These are phyloP conservation scores for Periophthalmus modestus DNA, from an alignment of 2,113 vertebrate species.

Conservation along the genomic window DNA sequence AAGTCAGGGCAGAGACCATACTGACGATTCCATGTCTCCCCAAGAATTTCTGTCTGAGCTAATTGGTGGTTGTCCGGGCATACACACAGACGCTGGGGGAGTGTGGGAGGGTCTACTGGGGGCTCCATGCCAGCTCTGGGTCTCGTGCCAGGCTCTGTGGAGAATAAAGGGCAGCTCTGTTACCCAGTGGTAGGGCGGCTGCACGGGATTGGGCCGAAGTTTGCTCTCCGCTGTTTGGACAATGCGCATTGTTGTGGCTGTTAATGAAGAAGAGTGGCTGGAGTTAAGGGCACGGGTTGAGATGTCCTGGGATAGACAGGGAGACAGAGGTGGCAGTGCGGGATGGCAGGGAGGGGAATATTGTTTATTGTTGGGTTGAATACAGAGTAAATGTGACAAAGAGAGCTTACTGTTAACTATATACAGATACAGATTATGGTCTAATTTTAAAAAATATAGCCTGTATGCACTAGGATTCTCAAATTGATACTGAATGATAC, in stretches of 20 bases:
- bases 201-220: slow-evolving; percentile 65
- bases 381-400: background rate
- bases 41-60: slow-evolving; percentile 61
- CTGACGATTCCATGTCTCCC: slow-evolving; percentile 36
- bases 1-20: slow-evolving; percentile 1
- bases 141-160: slow-evolving; percentile 82
- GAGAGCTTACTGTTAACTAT: no score
- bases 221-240: slow-evolving; percentile 71
- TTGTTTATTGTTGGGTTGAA: background rate
- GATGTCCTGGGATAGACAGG: slow-evolving; percentile 40
- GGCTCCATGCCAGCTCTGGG: slow-evolving; percentile 52
- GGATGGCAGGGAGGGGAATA: background rate
- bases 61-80: slow-evolving; percentile 64
- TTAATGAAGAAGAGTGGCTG: slow-evolving; percentile 76
- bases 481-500: background rate
- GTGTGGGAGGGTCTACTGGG: slow-evolving; percentile 31
- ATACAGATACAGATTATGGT: no score
- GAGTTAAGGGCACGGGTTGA: slow-evolving; percentile 41
- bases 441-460: no score
- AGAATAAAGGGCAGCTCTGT: slow-evolving; percentile 79
- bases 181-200: slow-evolving; percentile 52
- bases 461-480: no score
- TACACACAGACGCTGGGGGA: slow-evolving; percentile 24
- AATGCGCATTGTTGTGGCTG: slow-evolving; percentile 74
- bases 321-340: background rate